Evolutionary conservation across 2,113 vertebrate genomes (phyloP), one percentile per base, ranked within the genome.

Genomic region (Siniperca chuatsi): DNA sequence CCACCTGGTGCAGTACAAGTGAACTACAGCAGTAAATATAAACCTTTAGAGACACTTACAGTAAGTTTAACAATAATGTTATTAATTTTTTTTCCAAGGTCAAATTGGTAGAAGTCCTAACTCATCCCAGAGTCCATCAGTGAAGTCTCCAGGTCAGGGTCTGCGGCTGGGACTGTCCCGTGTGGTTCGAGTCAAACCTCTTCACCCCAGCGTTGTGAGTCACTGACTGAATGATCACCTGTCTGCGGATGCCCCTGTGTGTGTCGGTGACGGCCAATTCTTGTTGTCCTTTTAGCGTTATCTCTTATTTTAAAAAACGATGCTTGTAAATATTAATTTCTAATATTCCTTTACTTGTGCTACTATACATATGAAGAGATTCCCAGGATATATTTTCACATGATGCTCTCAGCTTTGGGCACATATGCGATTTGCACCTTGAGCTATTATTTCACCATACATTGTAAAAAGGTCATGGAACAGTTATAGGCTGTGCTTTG

Each of bases 81-180:
- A 13, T 54, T 37, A 23, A 4, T 25, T 8, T 21, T 8, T 55
- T 44, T 21, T 60, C 52, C 23, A 90, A 99, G 97, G 92, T 74
- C 82, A 94, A 10, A 86, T 97, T 0, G 96, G 97, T 84, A 94
- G 90, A 87, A 96, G 93, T 89, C 86, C 89, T 6, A 73, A 83
- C 46, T 90, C 90, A 25, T 50, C 83, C 21, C 87, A 89, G 78
- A 75, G 77, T 55, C 29, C 83, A 65, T 25, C 90, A 0, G 73
- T 94, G 21, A 98, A 94, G 91, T 98, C 97, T 83, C 97, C 98
- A 0, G 94, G 92, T 82, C 97, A 96, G 40, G 96, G 96, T 79
- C 96, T 99, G 29, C 96, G 98, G 6, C 96, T 99, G 0, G 98
- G 98, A 80, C 95, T 99, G 74, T 99, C 98, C 75, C 96, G 97